These are phyloP conservation scores for Bergia puertoricense DNA, from an alignment of 92 coral and sea anemone genomes.

Conservation along the genomic window DNA sequence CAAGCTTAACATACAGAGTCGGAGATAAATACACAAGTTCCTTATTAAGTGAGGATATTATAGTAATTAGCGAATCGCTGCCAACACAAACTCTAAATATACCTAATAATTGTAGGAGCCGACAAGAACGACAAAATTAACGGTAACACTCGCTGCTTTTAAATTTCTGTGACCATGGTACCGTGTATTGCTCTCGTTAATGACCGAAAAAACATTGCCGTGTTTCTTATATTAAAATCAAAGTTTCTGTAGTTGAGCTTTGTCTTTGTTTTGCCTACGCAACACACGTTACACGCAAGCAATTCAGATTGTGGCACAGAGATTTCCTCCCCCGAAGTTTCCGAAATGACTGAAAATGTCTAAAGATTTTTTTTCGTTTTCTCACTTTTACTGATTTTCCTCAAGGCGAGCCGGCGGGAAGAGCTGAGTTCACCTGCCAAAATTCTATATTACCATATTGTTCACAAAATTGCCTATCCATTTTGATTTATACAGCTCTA, in stretches of 20 bases:
- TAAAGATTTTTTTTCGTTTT: neutral
- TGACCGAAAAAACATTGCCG: neutral
- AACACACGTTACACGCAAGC: neutral
- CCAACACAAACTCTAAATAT: conserved; percentile 15
- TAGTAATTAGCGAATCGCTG: conserved; percentile 48
- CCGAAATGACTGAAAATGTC: neutral
- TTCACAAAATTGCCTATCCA: conserved; percentile 28
- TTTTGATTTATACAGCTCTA: conserved; percentile 41
- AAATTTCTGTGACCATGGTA: conserved; percentile 11
- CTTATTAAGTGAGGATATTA: conserved; percentile 40
- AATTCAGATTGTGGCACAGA: neutral
- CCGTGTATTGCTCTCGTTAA: neutral
- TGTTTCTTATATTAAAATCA: conserved; percentile 31
- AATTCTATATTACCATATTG: conserved; percentile 35
- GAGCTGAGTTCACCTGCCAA: conserved; percentile 34
- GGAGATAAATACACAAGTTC: conserved; percentile 35
- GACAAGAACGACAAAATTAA: neutral
- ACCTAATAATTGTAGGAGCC: conserved; percentile 28
- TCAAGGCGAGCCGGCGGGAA: conserved; percentile 41
- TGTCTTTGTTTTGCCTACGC: neutral
- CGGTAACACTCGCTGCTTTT: neutral
- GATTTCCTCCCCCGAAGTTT: neutral
- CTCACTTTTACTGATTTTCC: conserved; percentile 10
- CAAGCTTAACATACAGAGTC: conserved; percentile 11
- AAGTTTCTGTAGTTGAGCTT: conserved; percentile 9